These are phyloP conservation scores for Heterochromis multidens DNA, from an alignment of 2,113 vertebrate species.

Conservation along the genomic window DNA sequence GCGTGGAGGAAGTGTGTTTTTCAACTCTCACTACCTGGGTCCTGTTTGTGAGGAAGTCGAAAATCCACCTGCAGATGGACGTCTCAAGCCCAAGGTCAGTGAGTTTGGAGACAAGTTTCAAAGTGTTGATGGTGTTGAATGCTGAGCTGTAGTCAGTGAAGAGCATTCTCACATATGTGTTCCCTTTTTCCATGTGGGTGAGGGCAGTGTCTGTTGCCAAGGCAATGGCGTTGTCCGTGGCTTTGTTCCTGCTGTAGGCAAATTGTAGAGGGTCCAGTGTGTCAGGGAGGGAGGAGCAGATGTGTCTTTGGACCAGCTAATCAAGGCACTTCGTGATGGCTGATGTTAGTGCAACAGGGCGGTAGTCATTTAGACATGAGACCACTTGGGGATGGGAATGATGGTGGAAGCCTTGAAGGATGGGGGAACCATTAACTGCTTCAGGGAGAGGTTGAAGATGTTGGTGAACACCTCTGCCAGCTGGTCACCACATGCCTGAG, in stretches of 20 bases:
- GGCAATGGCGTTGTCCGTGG: neutral
- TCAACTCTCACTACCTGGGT: neutral
- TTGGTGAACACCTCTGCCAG: neutral
- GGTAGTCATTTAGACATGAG: neutral
- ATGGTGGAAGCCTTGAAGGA: neutral
- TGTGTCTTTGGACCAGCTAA: neutral
- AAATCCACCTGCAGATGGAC: too few relatives aligned
- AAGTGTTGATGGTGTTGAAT: neutral
- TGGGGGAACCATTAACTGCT: too few relatives aligned
- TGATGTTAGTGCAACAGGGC: neutral
- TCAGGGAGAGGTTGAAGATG: neutral
- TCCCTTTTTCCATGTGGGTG: neutral
- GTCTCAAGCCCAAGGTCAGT: too few relatives aligned
- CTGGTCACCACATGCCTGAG: neutral
- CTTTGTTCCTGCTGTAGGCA: neutral
- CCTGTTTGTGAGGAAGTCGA: too few relatives aligned
- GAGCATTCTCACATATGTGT: neutral
- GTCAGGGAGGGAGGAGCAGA: neutral
- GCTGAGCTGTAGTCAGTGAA: neutral
- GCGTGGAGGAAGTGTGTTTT: neutral
- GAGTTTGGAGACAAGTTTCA: too few relatives aligned
- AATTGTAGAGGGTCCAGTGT: neutral
- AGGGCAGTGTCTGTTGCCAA: neutral
- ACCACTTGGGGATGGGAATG: neutral
- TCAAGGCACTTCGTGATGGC: neutral